Evolutionary conservation across 2,888 invertebrate genomes (phyloP), one percentile per base, ranked within the genome.

Genomic region (Apamea monoglypha): DNA sequence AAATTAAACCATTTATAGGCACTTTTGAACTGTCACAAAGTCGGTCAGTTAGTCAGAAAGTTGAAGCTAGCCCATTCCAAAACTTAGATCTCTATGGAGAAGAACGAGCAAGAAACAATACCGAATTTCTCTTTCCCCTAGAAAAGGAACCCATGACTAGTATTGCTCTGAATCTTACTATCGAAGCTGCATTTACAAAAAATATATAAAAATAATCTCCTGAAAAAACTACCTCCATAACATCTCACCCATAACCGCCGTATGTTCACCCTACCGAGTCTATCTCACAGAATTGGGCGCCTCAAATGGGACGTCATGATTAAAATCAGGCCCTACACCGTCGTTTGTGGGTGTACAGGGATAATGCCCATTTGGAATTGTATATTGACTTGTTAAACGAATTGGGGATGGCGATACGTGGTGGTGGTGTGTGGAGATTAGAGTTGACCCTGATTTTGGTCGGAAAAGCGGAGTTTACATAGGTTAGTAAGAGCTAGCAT

Each of bases 281-380:
- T 83, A 87, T 89, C 82, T 88, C 77, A 25, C 76, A 71, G 70
- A 83, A 87, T 88, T 87, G 87, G 78, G 81, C 67, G 71, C 69
- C 71, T 86, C 79, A 83, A 89, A 90, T 87, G 88, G 87, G 89
- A 80, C 79, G 80, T 84, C 80, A 86, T 91, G 90, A 92, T 92
- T 91, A 91, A 89, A 91, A 90, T 89, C 85, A 74, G 67, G 72
- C 72, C 81, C 82, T 77, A 78, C 73, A 47, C 78, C 80, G 79
- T 79, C 87, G 85, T 86, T 87, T 82, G 88, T 76, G 84, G 84
- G 77, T 80, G 78, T 78, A 76, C 72, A 64, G 53, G 80, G 87
- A 83, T 86, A 79, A 86, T 77, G 72, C 71, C 56, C 71, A 66
- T 76, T 80, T 61, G 56, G 68, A 72, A 70, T 67, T 82, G 81